Evolutionary conservation across 2,888 invertebrate genomes (phyloP).

Genomic region (Melinaea marsaeus): DNA sequence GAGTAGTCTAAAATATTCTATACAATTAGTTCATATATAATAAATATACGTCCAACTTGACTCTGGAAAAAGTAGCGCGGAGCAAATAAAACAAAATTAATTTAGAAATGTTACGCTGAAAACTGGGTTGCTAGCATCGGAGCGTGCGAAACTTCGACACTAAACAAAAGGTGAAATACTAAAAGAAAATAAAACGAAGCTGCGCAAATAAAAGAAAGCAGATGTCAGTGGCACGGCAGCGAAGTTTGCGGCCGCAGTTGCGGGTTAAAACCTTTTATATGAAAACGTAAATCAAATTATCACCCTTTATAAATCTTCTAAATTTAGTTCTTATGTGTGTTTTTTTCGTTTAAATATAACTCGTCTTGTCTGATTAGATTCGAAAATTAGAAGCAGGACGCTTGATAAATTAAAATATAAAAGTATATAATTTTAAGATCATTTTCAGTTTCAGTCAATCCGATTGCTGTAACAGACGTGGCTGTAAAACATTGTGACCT

Average conservation of each 20-base stretch:
- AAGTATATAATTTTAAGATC: slow-evolving; percentile 22
- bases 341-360: slow-evolving; percentile 26
- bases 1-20: slow-evolving; percentile 27
- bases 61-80: slow-evolving; percentile 23
- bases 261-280: slow-evolving; percentile 22
- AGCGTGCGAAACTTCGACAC: slow-evolving; percentile 38
- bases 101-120: slow-evolving; percentile 25
- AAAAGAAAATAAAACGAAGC: slow-evolving; percentile 48
- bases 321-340: neutral
- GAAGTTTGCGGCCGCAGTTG: slow-evolving; percentile 30
- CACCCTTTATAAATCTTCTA: neutral
- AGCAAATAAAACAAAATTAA: slow-evolving; percentile 28
- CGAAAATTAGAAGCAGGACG: too few species aligned
- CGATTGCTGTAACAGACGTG: slow-evolving; percentile 23
- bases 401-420: too few species aligned
- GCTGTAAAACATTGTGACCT: slow-evolving; percentile 61
- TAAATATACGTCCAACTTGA: neutral
- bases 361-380: too few species aligned
- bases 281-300: slow-evolving; percentile 12
- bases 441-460: slow-evolving; percentile 36
- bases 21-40: slow-evolving; percentile 1
- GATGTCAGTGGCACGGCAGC: slow-evolving; percentile 46
- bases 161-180: slow-evolving; percentile 46
- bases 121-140: slow-evolving; percentile 31
- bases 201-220: slow-evolving; percentile 45